Percentiles rank a stretch among this genome's conserved stretches.
These are phyloP conservation scores for Poecilia wingei DNA, from an alignment of 2,797 vertebrate species.

Conservation along the genomic window DNA sequence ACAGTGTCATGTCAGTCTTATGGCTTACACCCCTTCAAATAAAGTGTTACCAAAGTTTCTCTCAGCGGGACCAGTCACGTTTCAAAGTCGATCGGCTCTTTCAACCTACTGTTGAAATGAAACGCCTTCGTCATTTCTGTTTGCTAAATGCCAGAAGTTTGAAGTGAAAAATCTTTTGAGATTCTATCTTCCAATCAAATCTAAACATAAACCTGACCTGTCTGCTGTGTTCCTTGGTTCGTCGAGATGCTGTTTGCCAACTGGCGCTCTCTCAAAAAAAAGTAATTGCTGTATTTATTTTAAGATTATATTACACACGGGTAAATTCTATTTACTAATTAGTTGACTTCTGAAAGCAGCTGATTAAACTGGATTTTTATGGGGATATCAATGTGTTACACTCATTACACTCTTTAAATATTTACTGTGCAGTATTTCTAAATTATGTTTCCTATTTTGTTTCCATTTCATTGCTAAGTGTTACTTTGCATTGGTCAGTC, in stretches of 20 bases:
- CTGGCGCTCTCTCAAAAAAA: neutral
- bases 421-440: neutral
- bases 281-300: neutral
- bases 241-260: neutral
- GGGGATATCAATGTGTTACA: neutral
- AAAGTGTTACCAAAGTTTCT: conserved; percentile 18
- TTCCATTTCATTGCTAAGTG: neutral
- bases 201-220: neutral
- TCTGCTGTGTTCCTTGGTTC: neutral
- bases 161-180: neutral
- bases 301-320: neutral
- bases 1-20: no score
- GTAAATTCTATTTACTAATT: neutral
- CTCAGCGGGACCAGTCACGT: conserved; percentile 35
- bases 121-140: neutral
- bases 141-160: neutral
- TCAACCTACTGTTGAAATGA: neutral
- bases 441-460: neutral
- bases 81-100: conserved; percentile 52
- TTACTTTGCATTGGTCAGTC: neutral
- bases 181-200: neutral
- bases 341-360: neutral
- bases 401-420: neutral
- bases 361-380: neutral
- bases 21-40: no score